Evolutionary conservation across 2,888 invertebrate genomes (phyloP), one percentile per base, ranked within the genome.

Genomic region (Thereva nobilitata): DNA sequence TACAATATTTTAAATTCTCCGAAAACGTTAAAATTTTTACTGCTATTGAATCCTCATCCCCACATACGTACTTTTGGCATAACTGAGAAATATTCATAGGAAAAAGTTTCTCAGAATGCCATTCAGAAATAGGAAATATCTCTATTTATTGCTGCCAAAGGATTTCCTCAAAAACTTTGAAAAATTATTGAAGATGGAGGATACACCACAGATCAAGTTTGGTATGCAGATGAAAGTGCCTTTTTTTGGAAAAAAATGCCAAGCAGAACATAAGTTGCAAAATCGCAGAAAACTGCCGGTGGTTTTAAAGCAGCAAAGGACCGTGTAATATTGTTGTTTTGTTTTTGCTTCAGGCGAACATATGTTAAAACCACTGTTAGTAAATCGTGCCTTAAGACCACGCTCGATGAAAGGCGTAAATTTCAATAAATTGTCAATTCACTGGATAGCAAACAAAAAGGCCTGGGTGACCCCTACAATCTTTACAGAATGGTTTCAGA

Each of bases 261-360:
- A 45, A 4, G 2, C 2, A 1, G 12, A 49, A 4, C 1, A 2
- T 49, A 49, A 12, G 35, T 49, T 2, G 1, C 49, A 9, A 70
- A 72, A 67, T 68, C 71, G 2, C 72, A 75, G 54, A 74, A 74
- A 68, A 59, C 71, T 55, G 64, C 59, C 41, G 38, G 53, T 68
- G 72, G 71, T 67, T 72, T 54, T 71, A 70, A 64, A 41, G 70
- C 70, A 45, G 68, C 72, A 8, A 73, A 74, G 68, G 73, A 74
- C 70, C 70, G 72, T 53, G 55, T 73, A 4, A 72, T 73, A 44
- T 66, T 76, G 5, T 47, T 75, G 63, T 67, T 75, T 10, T 72
- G 75, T 64, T 68, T 67, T 35, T 68, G 72, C 72, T 49, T 71
- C 72, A 68, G 74, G 75, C 40, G 72, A 73, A 64, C 70, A 66